Evolutionary conservation across 2,113 vertebrate species (phyloP), one percentile per base, ranked within the genome.

Genomic region (Cavia aperea): DNA sequence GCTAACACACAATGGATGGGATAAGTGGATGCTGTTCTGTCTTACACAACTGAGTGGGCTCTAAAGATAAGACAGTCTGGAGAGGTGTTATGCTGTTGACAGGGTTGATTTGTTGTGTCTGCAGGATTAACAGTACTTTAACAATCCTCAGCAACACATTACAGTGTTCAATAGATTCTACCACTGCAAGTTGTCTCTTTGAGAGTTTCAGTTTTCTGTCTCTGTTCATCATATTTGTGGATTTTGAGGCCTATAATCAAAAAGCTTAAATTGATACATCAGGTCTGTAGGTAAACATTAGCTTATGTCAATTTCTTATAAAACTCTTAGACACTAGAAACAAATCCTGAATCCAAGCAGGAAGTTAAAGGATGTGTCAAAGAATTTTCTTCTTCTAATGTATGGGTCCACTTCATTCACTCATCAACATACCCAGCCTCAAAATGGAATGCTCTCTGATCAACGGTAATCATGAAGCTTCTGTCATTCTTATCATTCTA

Each of bases 241-340:
- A 97, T 98, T 99, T 97, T 99, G 99, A 98, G 99, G 98, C 94
- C 99, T 99, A 95, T 99, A 99, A 98, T 99, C 99, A 97, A 99
- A 99, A 94, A 99, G 98, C 99, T 99, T 99, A 95, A 99, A 93
- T 58, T 99, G 99, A 95, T 99, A 99, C 95, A 99, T 99, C 95
- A 99, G 98, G 99, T 99, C 97, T 99, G 99, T 46, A 99, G 97
- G 96, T 99, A 99, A 94, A 99, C 99, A 39, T 99, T 99, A n/a
- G 99, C 99, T 97, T 99, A 99, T 0, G 99, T 98, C 46, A 99
- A 98, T 96, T 99, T 99, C 98, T 99, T 99, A 97, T 99, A 99
- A 96, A 99, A 99, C 97, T 99, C 99, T 97, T 99, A 99, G 97
- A 99, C 98, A 3, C 98, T 99, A 31, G 99, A 99, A 98, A 99